Evolutionary conservation across 2,113 vertebrate genomes (phyloP).

Genomic region (Dipodomys stephensi): DNA sequence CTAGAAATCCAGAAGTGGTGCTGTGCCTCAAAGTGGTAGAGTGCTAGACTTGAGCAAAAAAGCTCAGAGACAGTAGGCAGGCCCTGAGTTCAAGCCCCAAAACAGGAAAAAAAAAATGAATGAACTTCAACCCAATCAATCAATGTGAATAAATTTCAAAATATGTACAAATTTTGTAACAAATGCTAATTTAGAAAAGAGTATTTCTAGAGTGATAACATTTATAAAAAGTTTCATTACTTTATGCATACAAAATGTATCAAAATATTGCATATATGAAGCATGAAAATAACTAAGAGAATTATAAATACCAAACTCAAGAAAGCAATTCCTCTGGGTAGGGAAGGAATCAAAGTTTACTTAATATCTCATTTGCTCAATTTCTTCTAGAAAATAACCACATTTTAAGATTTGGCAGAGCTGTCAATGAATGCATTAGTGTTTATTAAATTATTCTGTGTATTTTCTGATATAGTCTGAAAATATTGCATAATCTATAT

Average conservation of each 20-base stretch:
- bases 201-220: background rate
- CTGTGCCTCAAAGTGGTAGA: too few relatives aligned
- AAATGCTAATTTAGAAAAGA: background rate
- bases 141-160: background rate
- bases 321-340: background rate
- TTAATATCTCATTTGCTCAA: background rate
- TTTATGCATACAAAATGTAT: background rate
- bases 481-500: constrained; percentile 30
- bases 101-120: too few relatives aligned
- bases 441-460: background rate
- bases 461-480: background rate
- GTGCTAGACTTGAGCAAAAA: too few relatives aligned
- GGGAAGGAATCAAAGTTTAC: background rate
- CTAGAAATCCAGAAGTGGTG: too few relatives aligned
- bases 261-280: background rate
- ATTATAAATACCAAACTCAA: constrained; percentile 6
- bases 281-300: background rate
- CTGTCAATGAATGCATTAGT: background rate
- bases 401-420: constrained; percentile 24
- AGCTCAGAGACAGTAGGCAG: too few relatives aligned
- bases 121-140: background rate
- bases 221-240: constrained; percentile 1
- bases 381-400: constrained; percentile 49
- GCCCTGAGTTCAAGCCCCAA: too few relatives aligned
- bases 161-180: background rate